A percentile compares a stretch with the other conserved stretches of the same genome.
Conservation (phyloP, 2,797 vertebrate genomes). For the Melopsittacus undulatus region DNA sequence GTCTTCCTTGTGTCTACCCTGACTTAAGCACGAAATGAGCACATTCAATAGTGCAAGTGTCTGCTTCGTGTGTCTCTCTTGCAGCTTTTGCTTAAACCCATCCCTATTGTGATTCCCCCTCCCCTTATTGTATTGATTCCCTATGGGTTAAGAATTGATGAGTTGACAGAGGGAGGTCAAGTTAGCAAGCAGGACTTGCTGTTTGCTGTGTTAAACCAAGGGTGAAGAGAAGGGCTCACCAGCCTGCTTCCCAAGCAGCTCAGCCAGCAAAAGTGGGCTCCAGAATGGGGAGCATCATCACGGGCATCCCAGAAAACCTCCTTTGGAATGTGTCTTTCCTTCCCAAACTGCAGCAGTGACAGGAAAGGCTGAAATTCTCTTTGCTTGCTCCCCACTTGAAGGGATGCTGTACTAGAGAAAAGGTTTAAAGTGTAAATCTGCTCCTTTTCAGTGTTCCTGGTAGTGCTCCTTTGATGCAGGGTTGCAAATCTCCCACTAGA, state of each 20-base stretch:
- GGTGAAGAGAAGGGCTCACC: constrained; percentile 2
- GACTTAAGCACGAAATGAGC: accelerated
- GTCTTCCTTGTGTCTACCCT: background rate
- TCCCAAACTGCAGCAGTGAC: background rate
- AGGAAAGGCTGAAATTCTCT: background rate
- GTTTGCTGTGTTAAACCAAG: background rate
- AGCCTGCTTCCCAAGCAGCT: constrained; percentile 2
- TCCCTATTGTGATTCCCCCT: background rate
- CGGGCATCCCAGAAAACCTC: background rate
- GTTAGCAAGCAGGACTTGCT: background rate
- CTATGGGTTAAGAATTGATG: constrained; percentile 61
- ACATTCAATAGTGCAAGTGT: background rate
- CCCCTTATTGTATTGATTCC: background rate
- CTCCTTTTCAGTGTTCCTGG: background rate
- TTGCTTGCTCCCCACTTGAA: background rate
- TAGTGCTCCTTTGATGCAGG: background rate
- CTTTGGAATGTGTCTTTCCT: background rate
- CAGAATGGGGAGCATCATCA: background rate
- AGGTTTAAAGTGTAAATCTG: background rate
- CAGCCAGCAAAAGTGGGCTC: background rate
- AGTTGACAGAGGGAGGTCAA: constrained; percentile 73
- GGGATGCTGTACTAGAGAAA: background rate
- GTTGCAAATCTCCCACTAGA: background rate
- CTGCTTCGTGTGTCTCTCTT: background rate
- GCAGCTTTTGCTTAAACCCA: background rate